phyloP scores from a whole-genome alignment of 2,797 vertebrate species.

The Merluccius polli region DNA sequence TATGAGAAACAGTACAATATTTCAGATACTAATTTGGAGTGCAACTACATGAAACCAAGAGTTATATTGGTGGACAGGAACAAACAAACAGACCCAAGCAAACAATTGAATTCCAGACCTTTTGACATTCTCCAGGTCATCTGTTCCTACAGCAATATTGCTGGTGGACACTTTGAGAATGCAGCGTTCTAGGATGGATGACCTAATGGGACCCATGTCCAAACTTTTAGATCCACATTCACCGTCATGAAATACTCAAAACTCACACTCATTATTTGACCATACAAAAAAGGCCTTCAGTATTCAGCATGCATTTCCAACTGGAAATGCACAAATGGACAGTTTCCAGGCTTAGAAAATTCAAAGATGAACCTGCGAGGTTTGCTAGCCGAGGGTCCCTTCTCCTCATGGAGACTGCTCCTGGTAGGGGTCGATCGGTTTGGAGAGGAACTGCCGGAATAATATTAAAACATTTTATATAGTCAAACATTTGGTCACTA shows the following conservation, averaged over 20 bases:
- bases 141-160: constrained; percentile 75
- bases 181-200: constrained; percentile 76
- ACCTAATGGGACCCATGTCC: constrained; percentile 43
- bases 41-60: neutral
- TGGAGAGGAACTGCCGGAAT: constrained; percentile 43
- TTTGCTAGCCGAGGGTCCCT: constrained; percentile 31
- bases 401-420: constrained; percentile 32
- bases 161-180: constrained; percentile 76
- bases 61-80: neutral
- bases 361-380: constrained; percentile 45
- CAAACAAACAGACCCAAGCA: neutral
- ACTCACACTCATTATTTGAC: neutral
- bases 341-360: neutral
- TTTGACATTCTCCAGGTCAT: constrained; percentile 65
- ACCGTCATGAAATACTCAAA: neutral
- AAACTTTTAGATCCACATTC: neutral
- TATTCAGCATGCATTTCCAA: neutral
- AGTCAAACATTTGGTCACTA: neutral
- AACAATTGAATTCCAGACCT: constrained; percentile 51
- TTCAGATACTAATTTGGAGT: no score
- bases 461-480: neutral
- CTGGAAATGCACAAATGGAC: neutral
- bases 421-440: constrained; percentile 34
- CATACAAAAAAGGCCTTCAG: neutral
- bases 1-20: neutral